Conservation (phyloP, 1,140 invertebrate genomes). For the Latrodectus geometricus region DNA sequence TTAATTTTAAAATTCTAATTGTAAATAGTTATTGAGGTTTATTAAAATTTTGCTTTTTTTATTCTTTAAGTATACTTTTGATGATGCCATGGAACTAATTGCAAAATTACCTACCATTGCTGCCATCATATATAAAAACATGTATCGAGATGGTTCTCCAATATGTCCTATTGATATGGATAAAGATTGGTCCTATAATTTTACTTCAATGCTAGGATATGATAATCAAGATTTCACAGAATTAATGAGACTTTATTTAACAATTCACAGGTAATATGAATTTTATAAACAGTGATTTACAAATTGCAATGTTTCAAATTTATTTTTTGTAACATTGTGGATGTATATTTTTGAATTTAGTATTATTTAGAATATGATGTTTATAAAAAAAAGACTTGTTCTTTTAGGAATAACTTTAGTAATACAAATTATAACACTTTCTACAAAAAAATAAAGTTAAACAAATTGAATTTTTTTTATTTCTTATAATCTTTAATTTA, state of each 20-base stretch:
- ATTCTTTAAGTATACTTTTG: conserved; percentile 77
- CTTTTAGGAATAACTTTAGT: no score
- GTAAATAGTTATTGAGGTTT: no score
- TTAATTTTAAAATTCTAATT: no score
- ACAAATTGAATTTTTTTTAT: no score
- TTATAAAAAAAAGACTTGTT: no score
- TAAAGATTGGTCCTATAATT: conserved; percentile 96
- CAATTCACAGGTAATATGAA: conserved; percentile 83
- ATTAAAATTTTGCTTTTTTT: background rate
- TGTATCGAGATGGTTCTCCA: conserved; percentile 86
- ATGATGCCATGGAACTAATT: conserved; percentile 96
- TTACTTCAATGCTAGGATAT: conserved; percentile 92
- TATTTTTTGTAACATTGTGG: background rate
- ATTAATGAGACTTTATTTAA: conserved; percentile 93
- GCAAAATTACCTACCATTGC: conserved; percentile 95
- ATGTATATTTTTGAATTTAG: background rate
- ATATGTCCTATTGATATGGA: conserved; percentile 88
- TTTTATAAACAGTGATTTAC: background rate
- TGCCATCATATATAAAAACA: conserved; percentile 93
- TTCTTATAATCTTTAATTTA: no score
- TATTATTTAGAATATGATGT: no score
- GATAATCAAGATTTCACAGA: conserved; percentile 89
- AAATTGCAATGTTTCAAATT: background rate
- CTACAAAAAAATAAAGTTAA: no score
- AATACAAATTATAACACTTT: no score